Evolutionary conservation across 2,888 invertebrate genomes (phyloP), one percentile per base, ranked within the genome.

Genomic region (Ecdyonurus torrentis): DNA sequence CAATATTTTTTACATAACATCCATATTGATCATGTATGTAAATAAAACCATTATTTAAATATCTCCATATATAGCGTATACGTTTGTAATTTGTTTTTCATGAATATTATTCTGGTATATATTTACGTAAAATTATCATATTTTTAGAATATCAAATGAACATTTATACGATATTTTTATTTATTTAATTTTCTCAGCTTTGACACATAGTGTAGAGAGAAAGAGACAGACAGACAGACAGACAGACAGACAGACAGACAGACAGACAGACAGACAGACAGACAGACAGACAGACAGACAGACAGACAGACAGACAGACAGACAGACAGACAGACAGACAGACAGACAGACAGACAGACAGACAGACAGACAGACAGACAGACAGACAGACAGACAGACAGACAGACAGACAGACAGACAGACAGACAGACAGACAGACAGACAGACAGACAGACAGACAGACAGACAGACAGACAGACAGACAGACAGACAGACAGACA

Each of bases 251-350:
- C 61, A 61, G 19, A 50, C 61, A 61, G 25, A 5, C 61, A 37
- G n/a, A 50, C 37, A 37, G n/a, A 61, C 61, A 37, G 25, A 19
- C 37, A 61, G n/a, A 24, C 61, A 61, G 25, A 19, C 61, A 61
- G 25, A 61, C 61, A 61, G n/a, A 50, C 37, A 61, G 25, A 61
- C 61, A 61, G 19, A 50, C 61, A 37, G 25, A 61, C 61, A 61
- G n/a, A 50, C 37, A 61, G 25, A 61, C 61, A 61, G 25, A 50
- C 61, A 61, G n/a, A 61, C 61, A 61, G n/a, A 50, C 61, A 61
- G 25, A 61, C 61, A 61, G 25, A 50, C 61, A 61, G 25, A 61
- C 61, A 61, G 61, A 61, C 25, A 61, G 37, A 50, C 37, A 61
- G n/a, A 61, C 61, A 61, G n/a, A 61, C 37, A 50, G 25, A 61